Conservation (phyloP, 92 coral and sea anemone genomes). For the Parazoanthus swiftii region DNA sequence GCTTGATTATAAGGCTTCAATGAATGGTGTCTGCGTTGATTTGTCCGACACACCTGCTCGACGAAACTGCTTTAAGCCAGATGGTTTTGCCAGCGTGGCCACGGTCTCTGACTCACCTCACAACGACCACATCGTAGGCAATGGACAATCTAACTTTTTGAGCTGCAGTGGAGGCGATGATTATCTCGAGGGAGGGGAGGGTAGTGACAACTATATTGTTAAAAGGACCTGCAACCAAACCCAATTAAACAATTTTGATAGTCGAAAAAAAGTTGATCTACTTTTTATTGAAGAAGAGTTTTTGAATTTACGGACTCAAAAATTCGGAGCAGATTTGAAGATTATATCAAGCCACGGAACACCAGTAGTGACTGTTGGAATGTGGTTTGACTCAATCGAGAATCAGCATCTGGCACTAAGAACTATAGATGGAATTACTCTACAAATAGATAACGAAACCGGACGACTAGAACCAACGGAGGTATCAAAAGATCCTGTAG, state of each 20-base stretch:
- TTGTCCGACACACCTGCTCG: not conserved
- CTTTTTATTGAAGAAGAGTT: too few species aligned
- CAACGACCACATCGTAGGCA: conserved; percentile 41
- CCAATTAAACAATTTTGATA: too few species aligned
- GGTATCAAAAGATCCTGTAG: conserved; percentile 46
- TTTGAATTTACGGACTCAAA: too few species aligned
- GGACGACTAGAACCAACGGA: conserved; percentile 49
- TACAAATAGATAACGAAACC: conserved; percentile 5
- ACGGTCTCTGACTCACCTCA: conserved; percentile 48
- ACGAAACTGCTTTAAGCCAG: too few species aligned
- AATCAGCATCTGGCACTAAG: conserved; percentile 50
- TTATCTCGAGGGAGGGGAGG: conserved; percentile 44
- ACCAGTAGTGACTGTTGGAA: too few species aligned
- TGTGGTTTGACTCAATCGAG: conserved; percentile 39
- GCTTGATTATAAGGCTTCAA: conserved; percentile 41
- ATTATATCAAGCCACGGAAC: too few species aligned
- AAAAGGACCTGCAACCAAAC: conserved; percentile 41
- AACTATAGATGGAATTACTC: conserved; percentile 54
- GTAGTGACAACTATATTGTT: conserved; percentile 57
- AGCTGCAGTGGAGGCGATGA: conserved; percentile 56
- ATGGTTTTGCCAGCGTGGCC: conserved; percentile 22
- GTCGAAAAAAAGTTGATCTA: too few species aligned
- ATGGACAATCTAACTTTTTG: conserved; percentile 50
- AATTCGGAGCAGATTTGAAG: too few species aligned
- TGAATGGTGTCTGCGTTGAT: conserved; percentile 43